Base-by-base conservation (phyloP, 2,797 vertebrate genomes). In the Chelon auratus region DNA sequence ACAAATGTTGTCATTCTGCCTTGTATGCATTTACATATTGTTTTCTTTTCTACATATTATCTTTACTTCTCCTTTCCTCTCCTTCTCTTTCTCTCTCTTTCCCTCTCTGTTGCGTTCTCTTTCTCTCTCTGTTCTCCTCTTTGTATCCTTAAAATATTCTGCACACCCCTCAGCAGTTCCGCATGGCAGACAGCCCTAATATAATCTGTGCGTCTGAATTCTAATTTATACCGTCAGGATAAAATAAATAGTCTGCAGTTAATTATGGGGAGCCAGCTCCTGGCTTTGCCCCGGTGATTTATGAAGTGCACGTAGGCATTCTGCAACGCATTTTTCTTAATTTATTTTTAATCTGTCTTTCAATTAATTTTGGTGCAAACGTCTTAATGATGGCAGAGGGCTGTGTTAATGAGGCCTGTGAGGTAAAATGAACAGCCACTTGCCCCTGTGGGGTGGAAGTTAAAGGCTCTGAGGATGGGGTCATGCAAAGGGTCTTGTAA, bases 311-410 rank as follows among this genome's bases (percentile, higher is more conserved):
- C 93, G 94, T 93, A 91, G 90, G 94, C 94, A 94, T 96, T 95
- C 95, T 95, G 95, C 95, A 94, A 96, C 53, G 94, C 97, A 98
- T 98, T 98, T 96, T 97, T 98, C 97, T 97, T 98, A 97, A 98
- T 98, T 97, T 97, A 96, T 97, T 97, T 98, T 97, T 97, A 97
- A 98, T 97, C 96, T 96, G 96, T 95, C 96, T 96, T 97, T 98
- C 96, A 97, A 97, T 99, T 98, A 97, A 97, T 97, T 97, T 97
- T 92, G 93, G 94, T 93, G 95, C 95, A 96, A 96, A 97, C 87
- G 94, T 98, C 96, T 97, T 97, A 97, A 97, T 98, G 96, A 96
- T 94, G 95, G 96, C 94, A 94, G 94, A 94, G 95, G 95, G 88
- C 91, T 93, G 91, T 83, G 92, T 95, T 96, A 96, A 97, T 97